A percentile compares a stretch with the other conserved stretches of the same genome.
Conservation (phyloP, 2,113 vertebrate species). For the Spheniscus mendiculus region DNA sequence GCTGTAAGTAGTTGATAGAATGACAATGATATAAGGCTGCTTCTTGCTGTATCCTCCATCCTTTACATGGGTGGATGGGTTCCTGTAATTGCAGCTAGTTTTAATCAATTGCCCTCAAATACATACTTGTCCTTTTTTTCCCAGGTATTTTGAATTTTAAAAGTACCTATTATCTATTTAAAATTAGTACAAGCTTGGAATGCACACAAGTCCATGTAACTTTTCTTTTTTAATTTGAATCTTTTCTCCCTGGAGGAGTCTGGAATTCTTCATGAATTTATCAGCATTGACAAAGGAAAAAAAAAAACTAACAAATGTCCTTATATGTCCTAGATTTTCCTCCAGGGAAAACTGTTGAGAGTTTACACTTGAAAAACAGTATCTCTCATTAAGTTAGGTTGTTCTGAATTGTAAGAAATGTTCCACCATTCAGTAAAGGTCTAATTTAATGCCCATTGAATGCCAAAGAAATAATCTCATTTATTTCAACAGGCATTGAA, state of each 20-base stretch:
- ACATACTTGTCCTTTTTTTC: not conserved
- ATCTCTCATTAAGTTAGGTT: not conserved
- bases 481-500: not conserved
- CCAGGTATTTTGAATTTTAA: not conserved
- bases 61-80: constrained; percentile 22
- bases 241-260: not conserved
- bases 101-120: constrained; percentile 39
- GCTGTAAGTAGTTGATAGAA: constrained; percentile 26
- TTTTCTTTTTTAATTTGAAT: constrained; percentile 39
- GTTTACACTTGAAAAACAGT: constrained; percentile 14
- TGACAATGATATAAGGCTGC: constrained; percentile 29
- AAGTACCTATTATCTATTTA: not conserved
- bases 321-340: not conserved
- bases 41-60: not conserved
- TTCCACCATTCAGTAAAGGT: not conserved
- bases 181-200: constrained; percentile 1
- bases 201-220: not conserved
- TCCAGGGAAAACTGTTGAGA: constrained; percentile 7
- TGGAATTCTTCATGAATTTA: constrained; percentile 13
- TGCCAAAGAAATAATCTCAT: not conserved
- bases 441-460: not conserved
- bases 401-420: not conserved
- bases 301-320: not conserved
- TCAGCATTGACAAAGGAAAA: not conserved
- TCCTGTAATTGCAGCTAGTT: constrained; percentile 18